These are phyloP conservation scores for Bombus vancouverensis DNA, from an alignment of 1,140 invertebrate genomes.

Conservation along the genomic window DNA sequence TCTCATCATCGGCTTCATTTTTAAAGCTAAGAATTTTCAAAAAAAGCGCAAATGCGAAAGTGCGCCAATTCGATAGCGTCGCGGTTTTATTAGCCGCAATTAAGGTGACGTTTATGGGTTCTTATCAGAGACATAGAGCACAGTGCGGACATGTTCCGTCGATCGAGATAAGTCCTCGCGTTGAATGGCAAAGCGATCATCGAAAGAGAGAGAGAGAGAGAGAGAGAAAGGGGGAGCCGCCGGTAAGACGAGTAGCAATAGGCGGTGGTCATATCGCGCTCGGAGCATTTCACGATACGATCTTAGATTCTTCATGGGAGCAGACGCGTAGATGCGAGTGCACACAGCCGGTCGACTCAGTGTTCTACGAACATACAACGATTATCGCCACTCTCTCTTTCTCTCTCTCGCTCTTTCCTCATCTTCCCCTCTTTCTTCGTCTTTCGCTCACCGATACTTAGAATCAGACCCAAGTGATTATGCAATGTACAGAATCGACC, in stretches of 20 bases:
- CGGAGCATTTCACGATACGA: slow-evolving; percentile 70
- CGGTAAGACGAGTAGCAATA: slow-evolving; percentile 79
- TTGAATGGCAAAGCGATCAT: slow-evolving; percentile 69
- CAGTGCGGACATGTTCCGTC: slow-evolving; percentile 46
- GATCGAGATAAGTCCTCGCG: slow-evolving; percentile 74
- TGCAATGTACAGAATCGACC: slow-evolving; percentile 2
- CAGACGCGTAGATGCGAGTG: slow-evolving; percentile 12
- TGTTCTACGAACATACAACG: slow-evolving; percentile 28
- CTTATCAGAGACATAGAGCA: slow-evolving; percentile 26
- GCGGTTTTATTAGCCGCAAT: slow-evolving; percentile 46
- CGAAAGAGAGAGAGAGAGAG: slow-evolving; percentile 44
- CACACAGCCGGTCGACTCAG: slow-evolving; percentile 23
- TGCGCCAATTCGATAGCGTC: background rate
- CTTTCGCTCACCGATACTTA: background rate
- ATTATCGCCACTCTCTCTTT: slow-evolving; percentile 24
- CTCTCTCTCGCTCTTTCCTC: background rate
- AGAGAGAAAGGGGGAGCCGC: slow-evolving; percentile 50
- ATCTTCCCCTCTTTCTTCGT: background rate
- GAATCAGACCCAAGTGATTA: slow-evolving; percentile 35
- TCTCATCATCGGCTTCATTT: background rate
- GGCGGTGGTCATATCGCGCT: slow-evolving; percentile 77
- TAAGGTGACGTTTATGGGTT: slow-evolving; percentile 37
- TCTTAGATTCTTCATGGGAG: slow-evolving; percentile 62
- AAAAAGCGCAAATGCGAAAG: background rate
- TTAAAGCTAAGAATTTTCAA: background rate